These are phyloP conservation scores for Macrosoma leucophasiata DNA, from an alignment of 2,888 invertebrate genomes.

Conservation along the genomic window DNA sequence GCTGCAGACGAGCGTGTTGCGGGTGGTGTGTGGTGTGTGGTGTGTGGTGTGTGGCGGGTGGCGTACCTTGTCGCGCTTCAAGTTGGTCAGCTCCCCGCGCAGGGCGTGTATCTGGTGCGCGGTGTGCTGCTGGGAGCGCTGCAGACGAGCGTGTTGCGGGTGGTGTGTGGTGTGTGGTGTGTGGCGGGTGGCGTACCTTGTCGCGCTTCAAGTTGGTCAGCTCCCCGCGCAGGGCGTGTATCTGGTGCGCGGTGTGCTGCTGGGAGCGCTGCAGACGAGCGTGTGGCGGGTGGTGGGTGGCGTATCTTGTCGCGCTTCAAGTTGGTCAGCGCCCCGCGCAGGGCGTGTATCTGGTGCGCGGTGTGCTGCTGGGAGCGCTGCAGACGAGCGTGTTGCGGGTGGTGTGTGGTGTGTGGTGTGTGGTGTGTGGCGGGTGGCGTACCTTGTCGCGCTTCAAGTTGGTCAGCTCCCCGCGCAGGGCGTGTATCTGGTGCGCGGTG, in stretches of 20 bases:
- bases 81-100: constrained; percentile 85
- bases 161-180: constrained; percentile 93
- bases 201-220: constrained; percentile 93
- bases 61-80: constrained; percentile 91
- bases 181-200: constrained; percentile 88
- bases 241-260: constrained; percentile 92
- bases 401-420: constrained; percentile 93
- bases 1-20: constrained; percentile 90
- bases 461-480: constrained; percentile 85
- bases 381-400: constrained; percentile 90
- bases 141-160: constrained; percentile 87
- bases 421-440: constrained; percentile 80
- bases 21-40: too few relatives aligned
- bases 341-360: constrained; percentile 88
- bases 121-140: constrained; percentile 90
- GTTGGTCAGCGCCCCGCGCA: constrained; percentile 86
- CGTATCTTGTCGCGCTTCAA: constrained; percentile 92
- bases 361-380: constrained; percentile 90
- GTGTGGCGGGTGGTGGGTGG: constrained; percentile 86
- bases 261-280: constrained; percentile 88
- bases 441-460: constrained; percentile 94
- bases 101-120: constrained; percentile 91
- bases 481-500: constrained; percentile 91
- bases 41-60: too few relatives aligned
- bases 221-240: constrained; percentile 84